phyloP scores from a whole-genome alignment of 2,113 vertebrate genomes.

The cat (Felis catus) region DNA sequence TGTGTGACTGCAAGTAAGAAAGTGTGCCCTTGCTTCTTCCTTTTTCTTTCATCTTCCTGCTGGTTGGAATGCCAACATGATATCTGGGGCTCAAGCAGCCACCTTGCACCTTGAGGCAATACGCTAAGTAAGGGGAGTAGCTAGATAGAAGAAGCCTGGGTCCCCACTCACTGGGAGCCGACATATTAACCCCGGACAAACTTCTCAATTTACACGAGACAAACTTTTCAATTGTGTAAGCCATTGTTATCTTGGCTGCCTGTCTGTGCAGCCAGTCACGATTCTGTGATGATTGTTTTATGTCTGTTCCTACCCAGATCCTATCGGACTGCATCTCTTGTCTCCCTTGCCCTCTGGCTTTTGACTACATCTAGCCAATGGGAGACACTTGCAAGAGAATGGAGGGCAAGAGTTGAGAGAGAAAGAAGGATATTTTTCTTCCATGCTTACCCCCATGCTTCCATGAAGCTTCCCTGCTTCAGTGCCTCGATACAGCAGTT shows the following conservation, averaged over 20 bases:
- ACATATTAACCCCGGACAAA: not conserved
- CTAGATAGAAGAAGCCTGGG: not conserved
- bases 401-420: not conserved
- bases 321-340: not conserved
- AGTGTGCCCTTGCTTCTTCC: not conserved
- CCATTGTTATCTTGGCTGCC: not conserved
- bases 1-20: not conserved
- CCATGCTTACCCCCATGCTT: not conserved
- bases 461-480: no score
- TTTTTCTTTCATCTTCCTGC: not conserved
- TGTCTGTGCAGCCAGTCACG: not conserved
- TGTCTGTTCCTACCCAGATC: not conserved
- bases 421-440: not conserved
- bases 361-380: not conserved
- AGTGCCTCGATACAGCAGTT: not conserved
- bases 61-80: not conserved
- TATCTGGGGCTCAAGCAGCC: not conserved
- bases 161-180: not conserved
- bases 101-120: not conserved
- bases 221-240: not conserved
- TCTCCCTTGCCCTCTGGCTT: not conserved
- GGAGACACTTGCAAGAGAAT: not conserved
- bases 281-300: not conserved
- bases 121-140: not conserved
- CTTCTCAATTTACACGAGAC: not conserved